Percentiles rank a stretch among this genome's conserved stretches.
Conservation (phyloP, 1,140 invertebrate genomes). For the Notospermus geniculatus region DNA sequence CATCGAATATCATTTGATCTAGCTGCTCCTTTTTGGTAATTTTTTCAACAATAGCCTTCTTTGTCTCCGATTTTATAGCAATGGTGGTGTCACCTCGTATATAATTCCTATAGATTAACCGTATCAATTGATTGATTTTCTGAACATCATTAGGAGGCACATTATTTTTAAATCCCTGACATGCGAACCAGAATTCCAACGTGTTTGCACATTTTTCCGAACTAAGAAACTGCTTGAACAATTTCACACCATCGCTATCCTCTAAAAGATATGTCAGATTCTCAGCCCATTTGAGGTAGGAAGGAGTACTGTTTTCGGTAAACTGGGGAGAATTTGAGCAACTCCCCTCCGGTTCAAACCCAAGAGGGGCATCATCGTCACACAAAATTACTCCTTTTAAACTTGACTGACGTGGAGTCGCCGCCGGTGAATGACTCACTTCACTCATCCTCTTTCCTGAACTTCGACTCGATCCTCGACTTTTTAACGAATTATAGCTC, state of each 20-base stretch:
- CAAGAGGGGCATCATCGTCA: slow-evolving; percentile 41
- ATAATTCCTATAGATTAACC: slow-evolving; percentile 81
- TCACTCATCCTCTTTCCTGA: slow-evolving; percentile 35
- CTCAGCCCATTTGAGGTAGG: slow-evolving; percentile 82
- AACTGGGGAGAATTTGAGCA: slow-evolving; percentile 49
- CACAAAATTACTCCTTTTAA: slow-evolving; percentile 22
- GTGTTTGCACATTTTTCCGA: slow-evolving; percentile 70
- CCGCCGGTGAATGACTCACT: slow-evolving; percentile 37
- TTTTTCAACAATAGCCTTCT: slow-evolving; percentile 78
- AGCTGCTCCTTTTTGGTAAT: slow-evolving; percentile 67
- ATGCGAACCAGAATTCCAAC: slow-evolving; percentile 88
- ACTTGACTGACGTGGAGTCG: slow-evolving; percentile 46
- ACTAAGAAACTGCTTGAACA: slow-evolving; percentile 80
- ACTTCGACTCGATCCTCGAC: slow-evolving; percentile 27
- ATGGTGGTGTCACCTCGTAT: slow-evolving; percentile 61
- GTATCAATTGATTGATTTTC: slow-evolving; percentile 70
- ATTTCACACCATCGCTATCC: slow-evolving; percentile 79
- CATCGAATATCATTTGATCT: slow-evolving; percentile 64
- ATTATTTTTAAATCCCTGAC: slow-evolving; percentile 82
- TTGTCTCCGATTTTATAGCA: slow-evolving; percentile 62
- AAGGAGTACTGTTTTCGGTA: slow-evolving; percentile 62
- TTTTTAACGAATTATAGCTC: slow-evolving; percentile 37
- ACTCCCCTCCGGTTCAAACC: slow-evolving; percentile 54
- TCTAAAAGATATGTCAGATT: slow-evolving; percentile 75
- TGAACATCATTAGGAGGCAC: slow-evolving; percentile 61